A percentile compares a stretch with the other conserved stretches of the same genome.
Evolutionary conservation across 2,797 vertebrate species (phyloP).

Genomic region (Falco columbarius): DNA sequence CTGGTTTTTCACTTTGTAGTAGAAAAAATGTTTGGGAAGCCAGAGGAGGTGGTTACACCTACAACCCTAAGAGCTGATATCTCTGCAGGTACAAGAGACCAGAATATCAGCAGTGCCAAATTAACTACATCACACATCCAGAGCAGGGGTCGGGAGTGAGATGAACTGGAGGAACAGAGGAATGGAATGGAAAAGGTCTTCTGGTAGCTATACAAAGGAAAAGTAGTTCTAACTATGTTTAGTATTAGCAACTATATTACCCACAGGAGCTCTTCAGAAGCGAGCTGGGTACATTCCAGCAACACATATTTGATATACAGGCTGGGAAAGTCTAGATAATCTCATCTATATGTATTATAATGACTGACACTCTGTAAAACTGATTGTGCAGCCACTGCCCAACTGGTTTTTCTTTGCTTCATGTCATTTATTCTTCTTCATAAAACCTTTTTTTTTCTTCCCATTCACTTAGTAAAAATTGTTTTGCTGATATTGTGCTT

Average conservation of each 20-base stretch:
- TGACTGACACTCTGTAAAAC: background rate
- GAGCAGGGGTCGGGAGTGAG: background rate
- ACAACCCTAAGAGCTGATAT: background rate
- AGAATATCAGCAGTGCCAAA: background rate
- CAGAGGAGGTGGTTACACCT: background rate
- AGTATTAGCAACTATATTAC: background rate
- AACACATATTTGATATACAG: background rate
- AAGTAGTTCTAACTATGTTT: background rate
- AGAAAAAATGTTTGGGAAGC: background rate
- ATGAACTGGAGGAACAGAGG: background rate
- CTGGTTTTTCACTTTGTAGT: background rate
- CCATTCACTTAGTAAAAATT: background rate
- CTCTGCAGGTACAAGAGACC: background rate
- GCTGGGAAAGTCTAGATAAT: background rate
- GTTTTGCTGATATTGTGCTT: background rate
- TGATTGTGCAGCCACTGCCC: background rate
- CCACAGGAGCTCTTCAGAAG: background rate
- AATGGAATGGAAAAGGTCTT: background rate
- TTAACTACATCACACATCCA: background rate
- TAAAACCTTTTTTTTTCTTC: background rate
- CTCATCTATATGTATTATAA: background rate
- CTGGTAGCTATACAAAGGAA: background rate
- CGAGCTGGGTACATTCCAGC: background rate
- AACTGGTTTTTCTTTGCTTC: background rate
- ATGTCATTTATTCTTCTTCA: background rate